A percentile compares a stretch with the other conserved stretches of the same genome.
Conservation (phyloP, 2,113 vertebrate species). For the Toxotes chatareus region DNA sequence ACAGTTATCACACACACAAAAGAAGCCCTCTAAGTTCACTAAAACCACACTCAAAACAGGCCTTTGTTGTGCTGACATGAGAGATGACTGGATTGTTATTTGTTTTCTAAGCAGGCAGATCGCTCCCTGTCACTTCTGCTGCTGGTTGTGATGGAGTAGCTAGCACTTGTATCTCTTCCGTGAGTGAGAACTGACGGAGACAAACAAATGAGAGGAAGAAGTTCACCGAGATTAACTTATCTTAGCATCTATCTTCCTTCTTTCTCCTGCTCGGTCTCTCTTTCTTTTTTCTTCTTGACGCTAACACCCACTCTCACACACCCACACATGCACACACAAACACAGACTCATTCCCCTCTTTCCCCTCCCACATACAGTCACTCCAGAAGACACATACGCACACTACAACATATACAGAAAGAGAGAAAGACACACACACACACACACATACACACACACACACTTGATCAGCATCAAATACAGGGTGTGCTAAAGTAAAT, state of each 20-base stretch:
- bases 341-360: constrained; percentile 70
- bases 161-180: constrained; percentile 58
- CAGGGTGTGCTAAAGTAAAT: constrained; percentile 86
- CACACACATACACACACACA: constrained; percentile 61
- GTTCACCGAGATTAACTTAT: constrained; percentile 83
- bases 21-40: constrained; percentile 82
- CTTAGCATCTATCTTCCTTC: constrained; percentile 77
- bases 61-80: constrained; percentile 83
- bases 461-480: constrained; percentile 85
- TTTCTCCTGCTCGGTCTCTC: constrained; percentile 67
- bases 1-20: constrained; percentile 76
- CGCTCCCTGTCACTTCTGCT: constrained; percentile 76
- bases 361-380: constrained; percentile 55
- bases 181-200: constrained; percentile 74
- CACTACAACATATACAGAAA: constrained; percentile 42
- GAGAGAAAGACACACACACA: constrained; percentile 28
- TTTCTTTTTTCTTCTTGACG: constrained; percentile 70
- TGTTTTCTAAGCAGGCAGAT: constrained; percentile 81
- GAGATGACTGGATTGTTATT: constrained; percentile 83
- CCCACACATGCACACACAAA: constrained; percentile 69
- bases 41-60: constrained; percentile 81
- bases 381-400: constrained; percentile 29
- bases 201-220: constrained; percentile 81
- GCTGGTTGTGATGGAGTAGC: constrained; percentile 78
- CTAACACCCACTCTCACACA: constrained; percentile 75